Evolutionary conservation across 2,888 invertebrate species (phyloP), one percentile per base, ranked within the genome.

Genomic region (Lepidocyrtinus sp.): DNA sequence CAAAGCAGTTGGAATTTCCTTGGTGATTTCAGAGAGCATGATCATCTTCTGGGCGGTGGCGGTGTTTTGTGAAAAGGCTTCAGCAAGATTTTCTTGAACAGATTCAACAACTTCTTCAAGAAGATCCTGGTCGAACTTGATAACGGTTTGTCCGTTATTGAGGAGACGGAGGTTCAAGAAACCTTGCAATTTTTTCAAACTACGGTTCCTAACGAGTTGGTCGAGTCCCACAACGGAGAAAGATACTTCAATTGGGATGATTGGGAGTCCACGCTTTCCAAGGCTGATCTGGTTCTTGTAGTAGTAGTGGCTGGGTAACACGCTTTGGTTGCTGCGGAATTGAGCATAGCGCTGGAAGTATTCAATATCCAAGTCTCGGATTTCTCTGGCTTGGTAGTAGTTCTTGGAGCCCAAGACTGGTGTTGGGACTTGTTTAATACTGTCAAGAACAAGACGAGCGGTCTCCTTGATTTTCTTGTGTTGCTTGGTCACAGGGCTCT

Each of bases 151-250:
- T 64, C 64, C 19, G 15, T 15, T 50, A 65, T 64, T 76, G 55
- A 76, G 17, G 36, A 71, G 24, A 55, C 71, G 76, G 59, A 76
- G 0, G 61, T 76, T 71, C 1, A 71, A n/a, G 76, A 71, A 71
- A 25, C 19, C 76, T 59, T 76, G 17, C 55, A 76, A 9, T 15
- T 55, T 22, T 0, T 26, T 0, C 0, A 2, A 1, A 9, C 24
- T 25, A 9, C 19, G 7, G 21, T 9, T n/a, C 15, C 24, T 2
- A n/a, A 45, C 9, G 24, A 69, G n/a, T 12, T 19, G 0, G 7
- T 68, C 19, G 19, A 55, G 55, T 17, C 65, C 65, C 59, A 19
- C 45, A 9, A 76, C 5, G 21, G 55, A 22, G 24, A 71, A 1
- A 15, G 76, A 64, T 1, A 45, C 36, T 71, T 76, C 76, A 21